These are phyloP conservation scores for Smutsia gigantea DNA, from an alignment of 2,797 vertebrate genomes.

Conservation along the genomic window DNA sequence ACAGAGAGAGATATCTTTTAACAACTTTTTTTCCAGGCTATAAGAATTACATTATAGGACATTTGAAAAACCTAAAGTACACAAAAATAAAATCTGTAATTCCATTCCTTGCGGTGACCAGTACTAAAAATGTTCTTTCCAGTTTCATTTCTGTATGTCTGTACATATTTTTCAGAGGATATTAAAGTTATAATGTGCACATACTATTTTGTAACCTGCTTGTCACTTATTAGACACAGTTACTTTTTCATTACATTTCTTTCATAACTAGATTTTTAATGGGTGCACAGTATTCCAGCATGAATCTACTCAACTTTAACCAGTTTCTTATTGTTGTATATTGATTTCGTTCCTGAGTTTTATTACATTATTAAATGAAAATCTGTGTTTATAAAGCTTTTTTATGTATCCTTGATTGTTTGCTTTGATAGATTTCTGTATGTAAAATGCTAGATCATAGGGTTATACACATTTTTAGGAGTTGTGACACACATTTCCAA, in stretches of 20 bases:
- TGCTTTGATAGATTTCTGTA: not conserved
- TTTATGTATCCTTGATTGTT: not conserved
- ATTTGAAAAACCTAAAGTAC: not conserved
- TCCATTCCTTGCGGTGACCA: not conserved
- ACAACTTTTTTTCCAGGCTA: not conserved
- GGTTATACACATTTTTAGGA: not conserved
- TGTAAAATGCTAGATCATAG: not conserved
- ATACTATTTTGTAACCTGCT: not conserved
- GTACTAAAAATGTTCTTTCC: not conserved
- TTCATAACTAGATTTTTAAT: not conserved
- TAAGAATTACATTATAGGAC: not conserved
- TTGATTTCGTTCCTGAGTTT: slow-evolving; percentile 12
- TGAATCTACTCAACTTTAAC: not conserved
- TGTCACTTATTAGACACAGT: not conserved
- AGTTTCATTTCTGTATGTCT: not conserved
- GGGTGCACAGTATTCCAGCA: not conserved
- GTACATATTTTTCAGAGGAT: not conserved
- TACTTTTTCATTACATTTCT: not conserved
- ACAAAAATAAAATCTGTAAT: not conserved
- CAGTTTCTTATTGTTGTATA: not conserved
- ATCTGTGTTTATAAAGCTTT: not conserved
- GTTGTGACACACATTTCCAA: not conserved
- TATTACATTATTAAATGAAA: not conserved
- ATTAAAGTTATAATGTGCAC: not conserved
- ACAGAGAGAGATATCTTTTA: not conserved